Conservation (phyloP, 2,113 vertebrate species). For the Hirundichthys speculiger region DNA sequence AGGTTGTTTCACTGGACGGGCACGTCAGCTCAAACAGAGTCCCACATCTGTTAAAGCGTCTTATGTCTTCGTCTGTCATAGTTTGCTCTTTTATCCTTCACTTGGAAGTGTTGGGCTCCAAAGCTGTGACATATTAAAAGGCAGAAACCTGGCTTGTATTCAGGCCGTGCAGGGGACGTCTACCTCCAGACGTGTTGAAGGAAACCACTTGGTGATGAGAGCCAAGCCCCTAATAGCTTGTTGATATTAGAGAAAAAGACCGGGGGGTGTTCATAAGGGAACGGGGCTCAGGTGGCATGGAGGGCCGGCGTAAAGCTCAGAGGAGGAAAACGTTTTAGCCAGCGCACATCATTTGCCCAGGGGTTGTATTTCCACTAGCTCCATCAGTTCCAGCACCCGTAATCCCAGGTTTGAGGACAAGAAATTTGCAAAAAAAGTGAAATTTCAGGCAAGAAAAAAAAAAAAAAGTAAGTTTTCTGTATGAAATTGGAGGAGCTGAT, state of each 20-base stretch:
- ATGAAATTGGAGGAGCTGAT: slow-evolving; percentile 49
- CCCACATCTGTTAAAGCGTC: no score
- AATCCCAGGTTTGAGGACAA: slow-evolving; percentile 29
- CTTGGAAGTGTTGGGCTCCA: no score
- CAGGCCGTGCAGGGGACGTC: no score
- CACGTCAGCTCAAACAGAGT: no score
- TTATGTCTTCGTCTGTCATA: no score
- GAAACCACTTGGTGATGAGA: no score
- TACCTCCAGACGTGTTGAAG: no score
- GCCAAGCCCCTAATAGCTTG: neutral
- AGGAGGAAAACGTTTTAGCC: slow-evolving; percentile 28
- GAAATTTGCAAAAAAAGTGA: slow-evolving; percentile 31
- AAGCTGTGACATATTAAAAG: no score
- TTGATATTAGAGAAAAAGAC: slow-evolving; percentile 32
- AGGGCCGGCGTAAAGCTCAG: slow-evolving; percentile 12
- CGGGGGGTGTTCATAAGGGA: slow-evolving; percentile 12
- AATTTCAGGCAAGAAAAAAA: slow-evolving; percentile 25
- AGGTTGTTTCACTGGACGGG: no score
- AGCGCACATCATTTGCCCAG: slow-evolving; percentile 15
- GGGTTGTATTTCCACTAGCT: slow-evolving; percentile 18
- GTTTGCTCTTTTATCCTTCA: no score
- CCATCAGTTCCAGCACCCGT: slow-evolving; percentile 44
- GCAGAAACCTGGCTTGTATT: no score
- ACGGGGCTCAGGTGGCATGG: slow-evolving; percentile 2
- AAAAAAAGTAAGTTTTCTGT: slow-evolving; percentile 7